Percentiles rank a stretch among this genome's conserved stretches.
These are phyloP conservation scores for Amblyopsis hoosieri DNA, from an alignment of 2,797 vertebrate species.

Conservation along the genomic window DNA sequence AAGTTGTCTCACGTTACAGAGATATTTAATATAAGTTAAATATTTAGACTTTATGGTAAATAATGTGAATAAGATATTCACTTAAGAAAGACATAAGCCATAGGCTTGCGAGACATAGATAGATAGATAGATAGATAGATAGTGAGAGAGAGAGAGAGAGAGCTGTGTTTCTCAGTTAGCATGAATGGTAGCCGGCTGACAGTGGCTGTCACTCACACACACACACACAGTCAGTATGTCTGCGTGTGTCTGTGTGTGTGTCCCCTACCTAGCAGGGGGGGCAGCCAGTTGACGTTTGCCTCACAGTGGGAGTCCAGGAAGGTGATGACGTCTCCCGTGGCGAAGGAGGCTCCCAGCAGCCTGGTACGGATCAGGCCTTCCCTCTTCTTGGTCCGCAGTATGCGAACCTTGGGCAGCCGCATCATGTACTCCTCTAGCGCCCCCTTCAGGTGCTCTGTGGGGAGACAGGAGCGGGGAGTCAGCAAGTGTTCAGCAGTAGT, in stretches of 20 bases:
- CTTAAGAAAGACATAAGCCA: too few relatives aligned
- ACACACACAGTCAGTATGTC: background rate
- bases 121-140: too few relatives aligned
- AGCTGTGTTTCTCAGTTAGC: too few relatives aligned
- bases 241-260: background rate
- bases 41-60: too few relatives aligned
- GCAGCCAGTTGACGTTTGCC: slow-evolving; percentile 96
- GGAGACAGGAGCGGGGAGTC: background rate
- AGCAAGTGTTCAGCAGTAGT: background rate
- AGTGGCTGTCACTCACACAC: too few relatives aligned
- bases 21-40: too few relatives aligned
- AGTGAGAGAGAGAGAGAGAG: too few relatives aligned
- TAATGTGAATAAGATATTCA: too few relatives aligned
- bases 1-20: too few relatives aligned
- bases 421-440: slow-evolving; percentile 92
- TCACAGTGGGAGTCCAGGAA: slow-evolving; percentile 98
- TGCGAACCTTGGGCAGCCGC: slow-evolving; percentile 87
- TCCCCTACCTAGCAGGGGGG: slow-evolving; percentile 87
- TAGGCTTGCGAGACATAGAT: too few relatives aligned
- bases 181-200: too few relatives aligned
- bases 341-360: slow-evolving; percentile 87
- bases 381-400: slow-evolving; percentile 91
- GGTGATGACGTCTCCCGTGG: slow-evolving; percentile 92
- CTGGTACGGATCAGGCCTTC: slow-evolving; percentile 95
- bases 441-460: slow-evolving; percentile 89